Evolutionary conservation across 2,888 invertebrate species (phyloP).

Genomic region (Netelia melanura): DNA sequence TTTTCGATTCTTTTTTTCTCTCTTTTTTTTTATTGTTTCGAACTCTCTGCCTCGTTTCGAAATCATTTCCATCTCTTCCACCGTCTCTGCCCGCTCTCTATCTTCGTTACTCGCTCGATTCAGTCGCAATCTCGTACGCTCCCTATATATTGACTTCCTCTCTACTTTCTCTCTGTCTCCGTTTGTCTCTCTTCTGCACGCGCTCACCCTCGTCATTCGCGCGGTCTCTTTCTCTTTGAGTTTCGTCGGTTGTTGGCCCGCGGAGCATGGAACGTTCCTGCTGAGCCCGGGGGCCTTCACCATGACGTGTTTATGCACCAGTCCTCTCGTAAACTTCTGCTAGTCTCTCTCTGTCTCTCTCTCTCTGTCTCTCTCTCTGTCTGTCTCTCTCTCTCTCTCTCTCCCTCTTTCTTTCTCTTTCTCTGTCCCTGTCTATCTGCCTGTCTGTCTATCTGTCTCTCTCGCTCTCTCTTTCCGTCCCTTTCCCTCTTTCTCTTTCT

Average conservation of each 20-base stretch:
- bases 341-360: slow-evolving; percentile 62
- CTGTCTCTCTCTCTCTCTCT: too few relatives aligned
- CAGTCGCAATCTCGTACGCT: slow-evolving; percentile 31
- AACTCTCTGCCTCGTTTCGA: background rate
- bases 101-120: slow-evolving; percentile 41
- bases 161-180: slow-evolving; percentile 25
- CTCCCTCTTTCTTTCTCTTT: background rate
- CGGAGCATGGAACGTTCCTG: slow-evolving; percentile 62
- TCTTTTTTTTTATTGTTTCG: slow-evolving; percentile 3
- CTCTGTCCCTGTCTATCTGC: too few relatives aligned
- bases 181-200: slow-evolving; percentile 2
- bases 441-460: too few relatives aligned
- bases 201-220: slow-evolving; percentile 28
- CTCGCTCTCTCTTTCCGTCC: slow-evolving; percentile 18
- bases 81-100: slow-evolving; percentile 17
- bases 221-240: slow-evolving; percentile 41
- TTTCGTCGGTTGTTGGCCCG: slow-evolving; percentile 67
- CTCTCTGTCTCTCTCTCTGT: slow-evolving; percentile 20
- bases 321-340: slow-evolving; percentile 77
- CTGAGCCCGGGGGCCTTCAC: slow-evolving; percentile 71
- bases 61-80: slow-evolving; percentile 38
- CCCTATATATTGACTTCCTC: slow-evolving; percentile 28
- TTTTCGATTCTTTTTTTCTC: background rate
- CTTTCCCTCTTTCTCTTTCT: slow-evolving; percentile 56
- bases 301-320: slow-evolving; percentile 79